Percentiles rank a stretch among this genome's conserved stretches.
phyloP scores from a whole-genome alignment of 2,888 invertebrate genomes.

The Epistrophe eligans region DNA sequence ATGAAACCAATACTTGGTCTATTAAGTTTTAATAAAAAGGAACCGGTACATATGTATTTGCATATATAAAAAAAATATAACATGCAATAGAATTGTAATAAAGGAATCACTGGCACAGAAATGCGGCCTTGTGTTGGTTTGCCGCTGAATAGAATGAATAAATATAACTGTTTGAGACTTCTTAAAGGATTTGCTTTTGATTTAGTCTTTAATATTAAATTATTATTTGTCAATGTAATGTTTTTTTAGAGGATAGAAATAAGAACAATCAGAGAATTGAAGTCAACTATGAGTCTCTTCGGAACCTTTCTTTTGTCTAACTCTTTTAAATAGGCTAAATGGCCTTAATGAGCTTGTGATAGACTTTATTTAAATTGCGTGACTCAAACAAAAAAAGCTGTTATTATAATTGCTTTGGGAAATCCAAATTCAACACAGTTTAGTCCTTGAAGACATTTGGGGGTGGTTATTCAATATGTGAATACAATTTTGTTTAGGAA shows the following conservation, averaged over 20 bases:
- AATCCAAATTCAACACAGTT: too few species aligned
- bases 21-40: background rate
- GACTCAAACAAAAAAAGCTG: background rate
- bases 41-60: background rate
- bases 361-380: background rate
- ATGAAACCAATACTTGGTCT: background rate
- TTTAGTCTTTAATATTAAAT: constrained; percentile 37
- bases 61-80: constrained; percentile 55
- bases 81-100: constrained; percentile 43
- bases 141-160: constrained; percentile 44
- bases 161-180: constrained; percentile 45
- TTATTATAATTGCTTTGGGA: too few species aligned
- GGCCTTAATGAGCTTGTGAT: background rate
- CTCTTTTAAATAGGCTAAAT: constrained; percentile 27
- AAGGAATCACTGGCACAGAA: constrained; percentile 70
- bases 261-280: constrained; percentile 12
- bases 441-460: background rate
- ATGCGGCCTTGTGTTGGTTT: constrained; percentile 68
- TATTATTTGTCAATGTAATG: constrained; percentile 34
- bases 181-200: constrained; percentile 53
- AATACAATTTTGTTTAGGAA: too few species aligned
- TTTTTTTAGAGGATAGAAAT: background rate
- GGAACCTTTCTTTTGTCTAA: constrained; percentile 9
- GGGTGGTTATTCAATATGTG: too few species aligned
- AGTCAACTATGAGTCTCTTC: constrained; percentile 17